These are phyloP conservation scores for Odontothrips loti DNA, from an alignment of 2,888 invertebrate species.

Conservation along the genomic window DNA sequence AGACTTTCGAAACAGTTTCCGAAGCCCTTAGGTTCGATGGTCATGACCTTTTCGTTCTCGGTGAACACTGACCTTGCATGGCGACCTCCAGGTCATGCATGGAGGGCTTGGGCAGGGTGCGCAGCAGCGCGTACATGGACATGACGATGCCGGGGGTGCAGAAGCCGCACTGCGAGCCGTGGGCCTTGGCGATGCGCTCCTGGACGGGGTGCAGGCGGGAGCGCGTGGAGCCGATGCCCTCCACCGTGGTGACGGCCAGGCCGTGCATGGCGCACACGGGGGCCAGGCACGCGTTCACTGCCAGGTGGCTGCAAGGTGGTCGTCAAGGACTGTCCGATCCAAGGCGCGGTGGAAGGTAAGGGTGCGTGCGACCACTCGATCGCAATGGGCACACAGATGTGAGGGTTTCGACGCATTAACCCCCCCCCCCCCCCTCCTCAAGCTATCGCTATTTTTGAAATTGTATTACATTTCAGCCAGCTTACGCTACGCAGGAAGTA, in stretches of 20 bases:
- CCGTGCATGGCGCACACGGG: constrained; percentile 86
- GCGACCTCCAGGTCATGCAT: constrained; percentile 74
- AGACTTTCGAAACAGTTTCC: too few species aligned
- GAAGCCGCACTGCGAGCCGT: constrained; percentile 93
- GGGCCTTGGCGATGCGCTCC: constrained; percentile 80
- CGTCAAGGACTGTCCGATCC: constrained; percentile 29
- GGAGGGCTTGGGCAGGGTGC: constrained; percentile 66
- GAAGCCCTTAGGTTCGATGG: too few species aligned
- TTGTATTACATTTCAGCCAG: too few species aligned
- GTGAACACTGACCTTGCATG: constrained; percentile 62
- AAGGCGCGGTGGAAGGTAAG: too few species aligned
- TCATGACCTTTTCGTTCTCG: too few species aligned
- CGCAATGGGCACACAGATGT: too few species aligned
- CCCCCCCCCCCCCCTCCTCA: too few species aligned
- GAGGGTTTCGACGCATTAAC: too few species aligned
- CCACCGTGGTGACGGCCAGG: constrained; percentile 83
- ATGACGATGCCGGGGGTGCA: constrained; percentile 96
- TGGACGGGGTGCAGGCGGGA: constrained; percentile 79
- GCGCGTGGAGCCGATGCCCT: constrained; percentile 82
- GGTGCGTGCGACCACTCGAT: too few species aligned
- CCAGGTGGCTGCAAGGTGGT: constrained; percentile 58
- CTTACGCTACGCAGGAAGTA: too few species aligned
- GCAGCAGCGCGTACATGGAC: constrained; percentile 88
- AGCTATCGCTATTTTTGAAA: too few species aligned
- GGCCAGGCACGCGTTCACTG: constrained; percentile 85